phyloP scores from a whole-genome alignment of 1,140 invertebrate species.

The Nixonia krombeini region DNA sequence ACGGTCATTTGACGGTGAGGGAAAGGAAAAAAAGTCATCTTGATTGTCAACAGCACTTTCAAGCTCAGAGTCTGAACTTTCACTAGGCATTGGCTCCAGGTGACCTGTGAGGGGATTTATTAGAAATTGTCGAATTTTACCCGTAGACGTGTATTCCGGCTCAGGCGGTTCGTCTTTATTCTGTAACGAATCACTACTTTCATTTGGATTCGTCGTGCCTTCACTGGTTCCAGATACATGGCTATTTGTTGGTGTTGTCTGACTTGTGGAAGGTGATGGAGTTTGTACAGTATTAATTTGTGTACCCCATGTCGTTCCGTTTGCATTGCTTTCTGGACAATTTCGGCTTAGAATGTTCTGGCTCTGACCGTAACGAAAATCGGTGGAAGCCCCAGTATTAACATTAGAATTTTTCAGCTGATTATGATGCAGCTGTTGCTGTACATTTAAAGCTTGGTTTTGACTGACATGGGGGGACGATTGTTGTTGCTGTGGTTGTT shows the following conservation, averaged over 20 bases:
- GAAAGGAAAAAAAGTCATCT: slow-evolving; percentile 73
- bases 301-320: slow-evolving; percentile 55
- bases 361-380: slow-evolving; percentile 70
- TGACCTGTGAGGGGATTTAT: slow-evolving; percentile 91
- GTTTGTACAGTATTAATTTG: slow-evolving; percentile 22
- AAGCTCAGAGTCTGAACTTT: slow-evolving; percentile 72
- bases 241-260: slow-evolving; percentile 37
- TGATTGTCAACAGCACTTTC: slow-evolving; percentile 72
- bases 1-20: slow-evolving; percentile 72
- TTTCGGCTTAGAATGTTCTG: slow-evolving; percentile 70
- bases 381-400: slow-evolving; percentile 62
- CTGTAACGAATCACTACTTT: slow-evolving; percentile 37
- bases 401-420: slow-evolving; percentile 65
- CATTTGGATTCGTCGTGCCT: not conserved
- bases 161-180: slow-evolving; percentile 52
- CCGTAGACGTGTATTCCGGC: slow-evolving; percentile 69
- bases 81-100: slow-evolving; percentile 84
- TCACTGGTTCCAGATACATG: slow-evolving; percentile 47
- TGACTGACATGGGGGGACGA: slow-evolving; percentile 53
- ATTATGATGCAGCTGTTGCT: slow-evolving; percentile 69
- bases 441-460: slow-evolving; percentile 61
- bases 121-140: slow-evolving; percentile 80
- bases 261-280: slow-evolving; percentile 28
- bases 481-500: slow-evolving; percentile 61
- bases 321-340: slow-evolving; percentile 50